These are phyloP conservation scores for Himalopsyche tibetana DNA, from an alignment of 2,888 invertebrate species.

Conservation along the genomic window DNA sequence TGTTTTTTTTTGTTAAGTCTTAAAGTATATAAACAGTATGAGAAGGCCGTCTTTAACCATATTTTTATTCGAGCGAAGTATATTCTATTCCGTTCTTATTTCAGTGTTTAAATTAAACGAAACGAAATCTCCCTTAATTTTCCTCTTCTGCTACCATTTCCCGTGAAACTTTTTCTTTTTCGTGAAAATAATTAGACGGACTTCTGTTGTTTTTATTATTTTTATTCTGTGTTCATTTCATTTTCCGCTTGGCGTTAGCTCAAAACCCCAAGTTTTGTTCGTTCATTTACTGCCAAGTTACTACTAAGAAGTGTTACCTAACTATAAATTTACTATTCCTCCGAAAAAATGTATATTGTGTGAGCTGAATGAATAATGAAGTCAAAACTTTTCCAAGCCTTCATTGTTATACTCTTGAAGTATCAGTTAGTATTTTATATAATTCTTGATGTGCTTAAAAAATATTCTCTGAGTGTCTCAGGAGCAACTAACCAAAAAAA, in stretches of 20 bases:
- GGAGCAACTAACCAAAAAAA: no score
- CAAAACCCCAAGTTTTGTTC: neutral
- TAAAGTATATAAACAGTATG: neutral
- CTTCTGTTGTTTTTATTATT: slow-evolving; percentile 47
- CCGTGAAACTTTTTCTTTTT: slow-evolving; percentile 54
- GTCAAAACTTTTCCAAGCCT: no score
- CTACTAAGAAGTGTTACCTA: neutral
- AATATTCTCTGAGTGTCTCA: no score
- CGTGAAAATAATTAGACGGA: slow-evolving; percentile 58
- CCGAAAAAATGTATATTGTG: no score
- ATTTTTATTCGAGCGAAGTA: slow-evolving; percentile 43
- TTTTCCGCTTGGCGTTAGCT: slow-evolving; percentile 3
- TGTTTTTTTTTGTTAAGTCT: no score
- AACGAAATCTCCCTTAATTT: slow-evolving; percentile 60
- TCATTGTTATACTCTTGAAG: no score
- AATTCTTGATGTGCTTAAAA: no score
- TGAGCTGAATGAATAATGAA: no score
- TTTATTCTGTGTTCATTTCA: slow-evolving; percentile 20
- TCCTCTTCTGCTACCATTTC: slow-evolving; percentile 54
- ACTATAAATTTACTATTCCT: neutral
- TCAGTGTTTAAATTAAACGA: slow-evolving; percentile 57
- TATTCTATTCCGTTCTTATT: slow-evolving; percentile 44
- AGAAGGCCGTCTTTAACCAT: neutral
- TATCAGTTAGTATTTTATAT: no score
- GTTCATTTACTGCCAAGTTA: slow-evolving; percentile 3